Conservation (phyloP, 2,888 invertebrate species). For the Meiosimyza decipiens region DNA sequence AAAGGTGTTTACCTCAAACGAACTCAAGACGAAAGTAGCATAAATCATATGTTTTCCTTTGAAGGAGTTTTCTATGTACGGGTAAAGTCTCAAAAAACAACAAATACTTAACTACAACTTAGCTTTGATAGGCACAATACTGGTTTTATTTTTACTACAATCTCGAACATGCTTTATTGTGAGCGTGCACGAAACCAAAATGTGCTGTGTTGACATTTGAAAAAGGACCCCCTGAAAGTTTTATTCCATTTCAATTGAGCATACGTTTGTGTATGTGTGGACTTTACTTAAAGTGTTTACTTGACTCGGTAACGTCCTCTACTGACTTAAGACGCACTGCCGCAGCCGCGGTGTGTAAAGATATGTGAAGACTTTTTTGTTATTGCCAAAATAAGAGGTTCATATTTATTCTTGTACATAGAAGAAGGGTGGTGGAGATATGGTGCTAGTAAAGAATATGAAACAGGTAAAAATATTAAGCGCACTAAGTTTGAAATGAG, state of each 20-base stretch:
- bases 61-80: not conserved
- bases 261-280: slow-evolving; percentile 28
- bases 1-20: slow-evolving; percentile 7
- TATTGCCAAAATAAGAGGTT: not conserved
- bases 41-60: slow-evolving; percentile 34
- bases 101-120: slow-evolving; percentile 22
- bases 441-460: not conserved
- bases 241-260: no score
- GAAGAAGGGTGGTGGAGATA: no score
- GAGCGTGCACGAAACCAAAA: not conserved
- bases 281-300: slow-evolving; percentile 39
- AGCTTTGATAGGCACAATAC: slow-evolving; percentile 27
- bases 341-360: slow-evolving; percentile 35
- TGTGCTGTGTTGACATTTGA: not conserved
- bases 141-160: slow-evolving; percentile 21
- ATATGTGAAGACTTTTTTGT: not conserved
- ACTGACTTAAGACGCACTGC: slow-evolving; percentile 39
- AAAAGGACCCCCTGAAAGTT: no score
- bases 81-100: not conserved
- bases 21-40: slow-evolving; percentile 2
- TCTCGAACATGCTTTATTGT: not conserved
- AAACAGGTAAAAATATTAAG: slow-evolving; percentile 1
- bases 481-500: no score
- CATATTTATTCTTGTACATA: not conserved
- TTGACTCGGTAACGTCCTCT: slow-evolving; percentile 58